Evolutionary conservation across 2,888 invertebrate species (phyloP), one percentile per base, ranked within the genome.

Genomic region (Calameuta idolon): DNA sequence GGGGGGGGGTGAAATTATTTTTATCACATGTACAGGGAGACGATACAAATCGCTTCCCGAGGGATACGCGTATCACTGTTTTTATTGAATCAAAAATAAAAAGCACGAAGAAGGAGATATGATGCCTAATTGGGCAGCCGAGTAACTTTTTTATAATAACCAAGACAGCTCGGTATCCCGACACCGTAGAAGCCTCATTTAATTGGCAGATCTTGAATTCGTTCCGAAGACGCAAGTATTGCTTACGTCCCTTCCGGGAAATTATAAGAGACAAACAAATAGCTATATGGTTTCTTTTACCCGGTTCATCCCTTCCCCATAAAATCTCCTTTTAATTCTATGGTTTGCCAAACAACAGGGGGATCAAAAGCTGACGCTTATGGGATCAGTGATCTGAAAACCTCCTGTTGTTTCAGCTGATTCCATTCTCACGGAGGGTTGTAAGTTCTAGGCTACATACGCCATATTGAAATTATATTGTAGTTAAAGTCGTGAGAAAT

Each of bases 371-470:
- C 85, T 86, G 84, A 85, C 89, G 90, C 88, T 90, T 90, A 89
- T 89, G 87, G 89, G 90, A 90, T 90, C 91, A 90, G 88, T 87
- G 90, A 91, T 90, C 90, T 89, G 91, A 89, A 91, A 91, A 90
- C 89, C 88, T 88, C 87, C 87, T 91, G 91, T 91, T 91, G 89
- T 91, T 91, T 91, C 91, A 91, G 91, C 90, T 91, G 91, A 90
- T 84, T 84, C 83, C 83, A 85, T 88, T 91, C 90, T 89, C 90
- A 89, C 89, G 87, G 87, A 83, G 73, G 71, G 76, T 40, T 40
- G 15, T 15, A 40, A 15, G 40, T 15, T 40, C 4, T 40, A 5
- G 1, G 33, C 33, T 35, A 11, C 11, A 35, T 35, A 11, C 15
- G 15, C 15, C 15, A 40, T 5, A 5, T 31, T 34, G 31, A 40